Base-by-base conservation (phyloP, 2,888 invertebrate species). In the Synergus laeviventris region DNA sequence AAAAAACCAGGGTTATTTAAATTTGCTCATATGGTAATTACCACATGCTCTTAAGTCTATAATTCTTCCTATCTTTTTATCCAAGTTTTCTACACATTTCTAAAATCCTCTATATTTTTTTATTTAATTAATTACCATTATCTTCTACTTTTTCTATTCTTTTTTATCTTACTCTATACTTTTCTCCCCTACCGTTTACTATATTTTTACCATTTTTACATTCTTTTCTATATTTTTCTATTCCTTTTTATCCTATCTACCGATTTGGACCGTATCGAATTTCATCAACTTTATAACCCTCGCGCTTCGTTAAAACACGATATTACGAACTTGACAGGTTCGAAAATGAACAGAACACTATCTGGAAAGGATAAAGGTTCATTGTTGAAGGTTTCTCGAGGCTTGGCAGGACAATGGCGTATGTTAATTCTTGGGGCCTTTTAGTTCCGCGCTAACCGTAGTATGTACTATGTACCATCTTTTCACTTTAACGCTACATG, bases 351-450 rank as follows among this genome's bases (percentile, higher is more conserved):
- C 14, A 64, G 62, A 49, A 24, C 36, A 70, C 49, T 49, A 49
- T 36, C 49, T 54, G 70, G n/a, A n/a, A 31, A 49, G 49, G 70
- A 70, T 70, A 70, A 70, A 70, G 70, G 70, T 70, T 70, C 49
- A 70, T 70, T 70, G 70, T 70, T 49, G 49, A 70, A 70, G 70
- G 24, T 70, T 36, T 70, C 49, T 54, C 49, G 49, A 70, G 70
- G 49, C 36, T 49, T 70, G 49, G 70, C 70, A 45, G 49, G 70
- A 70, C 70, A 70, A 70, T 70, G 31, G 70, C 49, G 49, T 70
- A 70, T 70, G 70, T 70, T 70, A 70, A 70, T 70, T 70, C 45
- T 31, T 12, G 31, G 49, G 70, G 49, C 18, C 45, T 70, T 49
- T 31, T 2, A 70, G 24, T 49, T 70, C 31, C 12, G n/a, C 31